phyloP scores from a whole-genome alignment of 2,113 vertebrate species.

The Quiscalus mexicanus region DNA sequence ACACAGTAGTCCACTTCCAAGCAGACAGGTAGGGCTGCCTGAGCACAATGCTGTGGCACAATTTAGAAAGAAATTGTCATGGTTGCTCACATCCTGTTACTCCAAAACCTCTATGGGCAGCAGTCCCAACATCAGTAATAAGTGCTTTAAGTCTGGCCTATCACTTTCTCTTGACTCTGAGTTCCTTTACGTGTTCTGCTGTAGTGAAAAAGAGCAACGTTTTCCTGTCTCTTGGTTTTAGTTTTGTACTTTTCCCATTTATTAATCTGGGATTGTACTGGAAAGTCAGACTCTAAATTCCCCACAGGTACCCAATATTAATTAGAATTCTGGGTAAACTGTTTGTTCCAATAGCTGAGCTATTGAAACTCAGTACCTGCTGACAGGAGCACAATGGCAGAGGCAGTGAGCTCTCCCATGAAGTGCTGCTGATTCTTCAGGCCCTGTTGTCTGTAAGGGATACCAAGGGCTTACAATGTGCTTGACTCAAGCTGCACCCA shows the following conservation, averaged over 20 bases:
- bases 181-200: background rate
- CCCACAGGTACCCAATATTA: background rate
- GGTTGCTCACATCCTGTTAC: background rate
- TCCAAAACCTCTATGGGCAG: background rate
- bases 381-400: background rate
- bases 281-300: background rate
- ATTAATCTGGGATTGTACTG: background rate
- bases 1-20: background rate
- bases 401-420: background rate
- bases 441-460: fast-evolving
- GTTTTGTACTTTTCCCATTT: background rate
- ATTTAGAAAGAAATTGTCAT: background rate
- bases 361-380: background rate
- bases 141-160: background rate
- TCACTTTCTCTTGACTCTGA: background rate
- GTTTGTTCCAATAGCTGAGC: background rate
- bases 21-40: background rate
- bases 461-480: fast-evolving
- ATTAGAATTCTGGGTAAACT: background rate
- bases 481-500: background rate
- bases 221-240: background rate
- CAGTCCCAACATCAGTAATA: background rate
- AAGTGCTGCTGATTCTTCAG: background rate
- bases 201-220: background rate
- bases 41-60: fast-evolving